phyloP scores from a whole-genome alignment of 2,113 vertebrate genomes.

The Ptilorrhoa leucosticta region DNA sequence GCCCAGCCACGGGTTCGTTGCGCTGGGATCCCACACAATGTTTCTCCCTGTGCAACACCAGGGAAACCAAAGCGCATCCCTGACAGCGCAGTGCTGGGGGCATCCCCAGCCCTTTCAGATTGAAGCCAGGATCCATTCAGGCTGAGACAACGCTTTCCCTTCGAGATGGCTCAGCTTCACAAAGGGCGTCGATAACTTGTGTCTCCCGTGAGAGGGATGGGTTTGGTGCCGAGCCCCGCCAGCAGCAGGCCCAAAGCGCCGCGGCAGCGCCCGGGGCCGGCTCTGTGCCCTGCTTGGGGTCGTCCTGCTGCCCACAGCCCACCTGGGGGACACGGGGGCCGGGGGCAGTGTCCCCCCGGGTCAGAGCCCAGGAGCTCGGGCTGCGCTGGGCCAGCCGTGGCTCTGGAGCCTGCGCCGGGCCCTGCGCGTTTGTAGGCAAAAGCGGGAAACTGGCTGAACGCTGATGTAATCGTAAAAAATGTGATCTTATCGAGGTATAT shows the following conservation, averaged over 20 bases:
- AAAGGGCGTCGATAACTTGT: fast-evolving
- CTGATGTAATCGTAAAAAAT: neutral
- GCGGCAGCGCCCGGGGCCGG: fast-evolving
- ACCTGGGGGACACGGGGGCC: fast-evolving
- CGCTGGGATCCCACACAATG: no score
- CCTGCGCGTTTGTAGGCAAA: neutral
- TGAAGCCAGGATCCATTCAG: fast-evolving
- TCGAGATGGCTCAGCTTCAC: neutral
- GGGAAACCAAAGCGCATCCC: neutral
- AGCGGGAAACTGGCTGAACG: neutral
- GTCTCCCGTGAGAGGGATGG: neutral
- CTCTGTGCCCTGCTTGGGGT: fast-evolving
- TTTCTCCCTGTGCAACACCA: fast-evolving
- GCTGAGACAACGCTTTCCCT: neutral
- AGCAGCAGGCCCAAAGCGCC: neutral
- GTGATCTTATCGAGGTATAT: neutral
- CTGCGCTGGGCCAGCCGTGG: neutral
- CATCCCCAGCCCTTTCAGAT: neutral
- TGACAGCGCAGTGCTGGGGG: fast-evolving
- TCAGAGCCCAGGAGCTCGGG: fast-evolving
- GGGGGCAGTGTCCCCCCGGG: fast-evolving
- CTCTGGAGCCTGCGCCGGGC: neutral
- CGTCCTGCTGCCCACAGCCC: neutral
- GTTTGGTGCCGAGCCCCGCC: neutral
- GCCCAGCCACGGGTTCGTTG: neutral